Evolutionary conservation across 2,888 invertebrate genomes (phyloP).

Genomic region (Cerastoderma edule): DNA sequence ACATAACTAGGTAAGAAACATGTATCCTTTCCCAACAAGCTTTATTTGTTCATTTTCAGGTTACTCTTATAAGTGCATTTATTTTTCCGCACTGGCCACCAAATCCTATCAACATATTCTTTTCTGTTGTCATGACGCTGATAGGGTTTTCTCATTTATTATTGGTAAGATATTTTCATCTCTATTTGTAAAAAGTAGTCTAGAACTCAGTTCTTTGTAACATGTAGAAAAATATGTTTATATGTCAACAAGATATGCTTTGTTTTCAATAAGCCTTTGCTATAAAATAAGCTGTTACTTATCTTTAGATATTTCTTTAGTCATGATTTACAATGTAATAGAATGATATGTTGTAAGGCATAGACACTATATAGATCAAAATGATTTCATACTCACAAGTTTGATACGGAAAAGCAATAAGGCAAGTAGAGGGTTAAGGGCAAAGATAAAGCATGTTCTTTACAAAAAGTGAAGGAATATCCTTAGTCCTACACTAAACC

Average conservation of each 20-base stretch:
- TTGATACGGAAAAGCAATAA: no score
- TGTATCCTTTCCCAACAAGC: neutral
- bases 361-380: no score
- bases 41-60: conserved; percentile 67
- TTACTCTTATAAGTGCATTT: conserved; percentile 82
- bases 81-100: conserved; percentile 77
- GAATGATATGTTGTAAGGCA: neutral
- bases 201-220: neutral
- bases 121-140: conserved; percentile 82
- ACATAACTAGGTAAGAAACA: neutral
- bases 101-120: conserved; percentile 82
- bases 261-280: no score
- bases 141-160: conserved; percentile 82
- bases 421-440: no score
- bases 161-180: no score
- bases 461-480: no score
- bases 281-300: no score
- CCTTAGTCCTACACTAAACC: no score
- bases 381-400: no score
- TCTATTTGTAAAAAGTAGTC: neutral
- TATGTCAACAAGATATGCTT: no score
- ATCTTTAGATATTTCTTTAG: neutral
- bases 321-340: neutral
- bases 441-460: no score
- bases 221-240: no score